These are phyloP conservation scores for Trogon surrucura DNA, from an alignment of 2,113 vertebrate species.

Conservation along the genomic window DNA sequence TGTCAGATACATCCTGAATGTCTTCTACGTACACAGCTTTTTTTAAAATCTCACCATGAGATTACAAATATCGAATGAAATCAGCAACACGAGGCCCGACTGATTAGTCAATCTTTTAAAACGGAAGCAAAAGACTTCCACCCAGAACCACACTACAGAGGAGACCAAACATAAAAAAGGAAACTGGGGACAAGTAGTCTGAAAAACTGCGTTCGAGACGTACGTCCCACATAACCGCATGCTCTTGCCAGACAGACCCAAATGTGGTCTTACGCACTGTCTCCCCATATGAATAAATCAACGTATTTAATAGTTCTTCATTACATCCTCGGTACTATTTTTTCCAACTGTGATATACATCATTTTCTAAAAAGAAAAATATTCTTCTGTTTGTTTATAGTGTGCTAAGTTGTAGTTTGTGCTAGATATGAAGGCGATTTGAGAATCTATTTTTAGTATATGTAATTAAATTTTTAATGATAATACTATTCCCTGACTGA, in stretches of 20 bases:
- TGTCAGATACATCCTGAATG: not conserved
- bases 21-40: constrained; percentile 3
- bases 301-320: not conserved
- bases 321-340: not conserved
- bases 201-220: not conserved
- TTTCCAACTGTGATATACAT: accelerated
- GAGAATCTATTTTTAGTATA: not conserved
- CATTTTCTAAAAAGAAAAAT: not conserved
- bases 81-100: constrained; percentile 36
- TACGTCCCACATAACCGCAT: constrained; percentile 49
- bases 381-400: not conserved
- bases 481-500: not conserved
- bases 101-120: constrained; percentile 46
- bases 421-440: not conserved
- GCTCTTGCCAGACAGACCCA: constrained; percentile 11
- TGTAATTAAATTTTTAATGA: not conserved
- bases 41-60: not conserved
- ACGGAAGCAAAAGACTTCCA: constrained; percentile 63
- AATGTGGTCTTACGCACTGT: constrained; percentile 28
- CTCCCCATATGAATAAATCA: not conserved
- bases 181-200: constrained; percentile 54
- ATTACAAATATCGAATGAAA: not conserved
- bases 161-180: constrained; percentile 50
- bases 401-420: not conserved
- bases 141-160: not conserved